phyloP scores from a whole-genome alignment of 2,888 invertebrate genomes.

The Steinernema scapterisci region DNA sequence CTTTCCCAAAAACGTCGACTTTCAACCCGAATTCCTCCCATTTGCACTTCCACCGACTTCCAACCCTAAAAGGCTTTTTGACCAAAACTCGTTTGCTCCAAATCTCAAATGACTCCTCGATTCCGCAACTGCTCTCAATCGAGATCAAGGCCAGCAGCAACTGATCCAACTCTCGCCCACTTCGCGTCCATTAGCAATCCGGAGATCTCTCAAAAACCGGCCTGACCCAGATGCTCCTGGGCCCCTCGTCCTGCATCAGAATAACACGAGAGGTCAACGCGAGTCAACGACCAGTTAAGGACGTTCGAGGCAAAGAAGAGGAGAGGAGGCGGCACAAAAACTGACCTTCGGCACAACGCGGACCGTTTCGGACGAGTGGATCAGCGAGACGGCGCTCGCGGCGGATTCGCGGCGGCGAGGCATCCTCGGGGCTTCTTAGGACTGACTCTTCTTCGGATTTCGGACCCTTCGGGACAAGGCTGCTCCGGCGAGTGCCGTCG shows the following conservation, averaged over 20 bases:
- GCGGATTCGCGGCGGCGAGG: slow-evolving; percentile 5
- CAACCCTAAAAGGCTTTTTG: too few relatives aligned
- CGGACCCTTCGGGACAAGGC: not conserved
- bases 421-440: too few relatives aligned
- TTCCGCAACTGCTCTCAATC: too few relatives aligned
- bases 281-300: slow-evolving; percentile 30
- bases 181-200: slow-evolving; percentile 17
- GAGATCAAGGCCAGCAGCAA: too few relatives aligned
- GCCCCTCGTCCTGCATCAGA: not conserved
- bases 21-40: too few relatives aligned
- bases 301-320: not conserved
- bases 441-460: not conserved
- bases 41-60: too few relatives aligned
- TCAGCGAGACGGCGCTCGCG: slow-evolving; percentile 24
- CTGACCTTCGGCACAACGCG: slow-evolving; percentile 14
- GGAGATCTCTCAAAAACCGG: slow-evolving; percentile 21
- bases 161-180: too few relatives aligned
- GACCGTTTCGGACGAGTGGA: slow-evolving; percentile 22
- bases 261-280: not conserved
- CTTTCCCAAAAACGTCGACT: too few relatives aligned
- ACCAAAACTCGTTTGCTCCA: too few relatives aligned
- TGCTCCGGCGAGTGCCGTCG: not conserved
- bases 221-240: slow-evolving; percentile 11
- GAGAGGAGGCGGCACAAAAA: not conserved
- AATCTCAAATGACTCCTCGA: too few relatives aligned